Percentiles rank a stretch among this genome's conserved stretches.
phyloP scores from a whole-genome alignment of 2,797 vertebrate genomes.

The Thunnus albacares region DNA sequence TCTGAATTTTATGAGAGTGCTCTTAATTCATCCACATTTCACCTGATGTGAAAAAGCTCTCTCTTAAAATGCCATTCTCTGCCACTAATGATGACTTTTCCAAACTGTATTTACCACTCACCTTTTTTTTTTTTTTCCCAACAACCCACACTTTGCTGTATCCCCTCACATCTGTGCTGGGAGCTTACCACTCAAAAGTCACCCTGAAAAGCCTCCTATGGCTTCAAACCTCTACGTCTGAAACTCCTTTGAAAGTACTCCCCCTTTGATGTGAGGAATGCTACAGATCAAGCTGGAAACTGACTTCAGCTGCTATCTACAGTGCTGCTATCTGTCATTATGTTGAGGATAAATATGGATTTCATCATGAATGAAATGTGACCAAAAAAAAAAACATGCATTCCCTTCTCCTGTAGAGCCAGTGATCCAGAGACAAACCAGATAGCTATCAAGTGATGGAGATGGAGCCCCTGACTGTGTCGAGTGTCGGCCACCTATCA shows the following conservation, averaged over 20 bases:
- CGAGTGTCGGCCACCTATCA: constrained; percentile 10
- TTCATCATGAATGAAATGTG: constrained; percentile 42
- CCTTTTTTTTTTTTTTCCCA: neutral
- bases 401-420: constrained; percentile 26
- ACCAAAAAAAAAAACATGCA: constrained; percentile 33
- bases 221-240: constrained; percentile 42
- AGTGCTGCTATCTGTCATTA: constrained; percentile 36
- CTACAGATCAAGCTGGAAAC: constrained; percentile 56
- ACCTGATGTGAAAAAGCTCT: neutral
- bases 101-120: constrained; percentile 18
- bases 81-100: constrained; percentile 15
- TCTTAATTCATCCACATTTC: neutral
- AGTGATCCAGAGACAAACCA: constrained; percentile 37
- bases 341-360: constrained; percentile 52
- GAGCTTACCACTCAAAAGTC: constrained; percentile 34
- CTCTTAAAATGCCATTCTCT: constrained; percentile 16
- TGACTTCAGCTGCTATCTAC: constrained; percentile 50
- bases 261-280: constrained; percentile 64
- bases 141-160: neutral
- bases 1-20: constrained; percentile 11
- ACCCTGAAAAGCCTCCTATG: constrained; percentile 35
- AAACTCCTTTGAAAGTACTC: constrained; percentile 52
- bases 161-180: constrained; percentile 28
- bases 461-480: constrained; percentile 33
- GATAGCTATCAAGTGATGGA: constrained; percentile 60